These are phyloP conservation scores for Apamea epomidion DNA, from an alignment of 2,888 invertebrate species.

Conservation along the genomic window DNA sequence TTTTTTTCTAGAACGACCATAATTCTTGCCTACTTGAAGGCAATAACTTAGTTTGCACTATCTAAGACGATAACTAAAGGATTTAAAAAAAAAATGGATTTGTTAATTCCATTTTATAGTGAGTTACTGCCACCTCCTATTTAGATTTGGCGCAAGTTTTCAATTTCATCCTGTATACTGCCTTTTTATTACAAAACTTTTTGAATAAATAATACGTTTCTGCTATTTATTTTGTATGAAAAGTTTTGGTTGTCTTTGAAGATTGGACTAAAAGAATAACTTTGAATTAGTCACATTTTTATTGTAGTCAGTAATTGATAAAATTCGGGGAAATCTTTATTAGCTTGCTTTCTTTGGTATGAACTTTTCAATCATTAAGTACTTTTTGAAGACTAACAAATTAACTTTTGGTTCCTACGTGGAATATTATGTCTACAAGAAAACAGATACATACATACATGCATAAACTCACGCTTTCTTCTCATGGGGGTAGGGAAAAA, in stretches of 20 bases:
- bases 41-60: too few relatives aligned
- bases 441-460: not conserved
- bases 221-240: not conserved
- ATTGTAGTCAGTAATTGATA: not conserved
- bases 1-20: too few relatives aligned
- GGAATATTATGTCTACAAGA: not conserved
- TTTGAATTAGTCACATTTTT: not conserved
- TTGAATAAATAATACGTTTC: conserved; percentile 5
- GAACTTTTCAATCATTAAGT: not conserved
- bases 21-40: too few relatives aligned
- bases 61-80: too few relatives aligned
- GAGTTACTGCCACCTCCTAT: too few relatives aligned
- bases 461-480: not conserved
- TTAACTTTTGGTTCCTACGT: not conserved
- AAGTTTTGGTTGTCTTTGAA: not conserved
- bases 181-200: conserved; percentile 14
- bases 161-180: too few relatives aligned
- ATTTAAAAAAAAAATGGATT: too few relatives aligned
- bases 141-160: too few relatives aligned
- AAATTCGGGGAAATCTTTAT: not conserved
- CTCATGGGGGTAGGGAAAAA: not conserved
- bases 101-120: too few relatives aligned
- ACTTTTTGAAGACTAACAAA: not conserved
- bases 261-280: not conserved
- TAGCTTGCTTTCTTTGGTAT: not conserved